phyloP scores from a whole-genome alignment of 2,888 invertebrate genomes.

The Netelia inedita region DNA sequence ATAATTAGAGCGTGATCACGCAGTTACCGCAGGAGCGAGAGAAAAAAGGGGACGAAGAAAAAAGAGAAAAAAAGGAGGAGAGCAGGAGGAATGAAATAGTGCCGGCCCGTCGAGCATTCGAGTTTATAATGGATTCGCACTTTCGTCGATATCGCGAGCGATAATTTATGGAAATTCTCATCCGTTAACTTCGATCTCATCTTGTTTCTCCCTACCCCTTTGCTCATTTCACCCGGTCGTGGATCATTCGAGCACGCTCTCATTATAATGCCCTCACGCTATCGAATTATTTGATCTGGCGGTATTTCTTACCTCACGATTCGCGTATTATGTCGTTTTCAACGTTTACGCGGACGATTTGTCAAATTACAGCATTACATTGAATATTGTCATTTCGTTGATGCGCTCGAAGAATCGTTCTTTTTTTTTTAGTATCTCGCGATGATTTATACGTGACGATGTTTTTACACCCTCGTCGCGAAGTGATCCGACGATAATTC shows the following conservation, averaged over 20 bases:
- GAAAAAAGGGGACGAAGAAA: slow-evolving; percentile 19
- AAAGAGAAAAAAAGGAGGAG: slow-evolving; percentile 1
- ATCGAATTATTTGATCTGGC: slow-evolving; percentile 41
- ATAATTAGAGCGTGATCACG: slow-evolving; percentile 81
- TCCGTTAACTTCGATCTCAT: slow-evolving; percentile 15
- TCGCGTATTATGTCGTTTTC: background rate
- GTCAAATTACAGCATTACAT: slow-evolving; percentile 40
- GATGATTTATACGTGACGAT: slow-evolving; percentile 47
- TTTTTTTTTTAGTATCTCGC: background rate
- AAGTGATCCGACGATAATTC: slow-evolving; percentile 59
- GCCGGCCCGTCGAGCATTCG: slow-evolving; percentile 58
- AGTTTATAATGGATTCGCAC: slow-evolving; percentile 77
- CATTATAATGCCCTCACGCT: slow-evolving; percentile 31
- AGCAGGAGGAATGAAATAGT: slow-evolving; percentile 35
- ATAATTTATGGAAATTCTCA: slow-evolving; percentile 67
- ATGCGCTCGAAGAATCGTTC: slow-evolving; percentile 5
- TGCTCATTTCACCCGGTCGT: background rate
- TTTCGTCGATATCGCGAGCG: slow-evolving; percentile 70
- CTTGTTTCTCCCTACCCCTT: slow-evolving; percentile 4
- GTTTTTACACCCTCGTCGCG: slow-evolving; percentile 24
- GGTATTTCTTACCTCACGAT: slow-evolving; percentile 24
- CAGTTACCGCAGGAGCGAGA: slow-evolving; percentile 68
- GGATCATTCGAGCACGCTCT: slow-evolving; percentile 34
- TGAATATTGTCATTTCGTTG: slow-evolving; percentile 29
- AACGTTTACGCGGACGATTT: slow-evolving; percentile 38